These are phyloP conservation scores for Dinoponera quadriceps DNA, from an alignment of 1,140 invertebrate species.

Conservation along the genomic window DNA sequence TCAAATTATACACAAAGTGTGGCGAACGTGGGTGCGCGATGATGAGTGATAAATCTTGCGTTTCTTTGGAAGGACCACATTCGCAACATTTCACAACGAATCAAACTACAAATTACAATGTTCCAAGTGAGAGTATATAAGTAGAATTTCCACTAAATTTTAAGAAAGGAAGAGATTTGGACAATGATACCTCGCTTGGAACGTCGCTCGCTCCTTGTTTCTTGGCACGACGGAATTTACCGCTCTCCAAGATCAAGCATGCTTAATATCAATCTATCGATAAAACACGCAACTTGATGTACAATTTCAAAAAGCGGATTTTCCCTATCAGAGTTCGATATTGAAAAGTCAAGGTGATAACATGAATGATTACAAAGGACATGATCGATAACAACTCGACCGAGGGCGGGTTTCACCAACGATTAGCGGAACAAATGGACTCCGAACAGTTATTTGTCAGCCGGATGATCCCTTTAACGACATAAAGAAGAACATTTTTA, in stretches of 20 bases:
- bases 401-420: constrained; percentile 25
- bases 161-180: not conserved
- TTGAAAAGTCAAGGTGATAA: not conserved
- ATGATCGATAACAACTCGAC: not conserved
- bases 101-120: not conserved
- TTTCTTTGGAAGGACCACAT: not conserved
- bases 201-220: constrained; percentile 39
- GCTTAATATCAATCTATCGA: not conserved
- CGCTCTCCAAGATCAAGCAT: not conserved
- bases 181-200: constrained; percentile 40
- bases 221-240: constrained; percentile 35
- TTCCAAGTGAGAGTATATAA: not conserved
- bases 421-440: too few species aligned
- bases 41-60: not conserved
- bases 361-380: not conserved
- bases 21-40: not conserved
- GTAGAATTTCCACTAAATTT: too few species aligned
- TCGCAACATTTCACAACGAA: not conserved
- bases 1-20: not conserved
- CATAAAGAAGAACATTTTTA: not conserved
- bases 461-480: not conserved
- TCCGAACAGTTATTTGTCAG: constrained; percentile 5
- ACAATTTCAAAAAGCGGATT: not conserved
- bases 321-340: not conserved
- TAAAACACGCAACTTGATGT: not conserved